Evolutionary conservation across 1,140 invertebrate species (phyloP).

Genomic region (Ceratoteleas bidentatus): DNA sequence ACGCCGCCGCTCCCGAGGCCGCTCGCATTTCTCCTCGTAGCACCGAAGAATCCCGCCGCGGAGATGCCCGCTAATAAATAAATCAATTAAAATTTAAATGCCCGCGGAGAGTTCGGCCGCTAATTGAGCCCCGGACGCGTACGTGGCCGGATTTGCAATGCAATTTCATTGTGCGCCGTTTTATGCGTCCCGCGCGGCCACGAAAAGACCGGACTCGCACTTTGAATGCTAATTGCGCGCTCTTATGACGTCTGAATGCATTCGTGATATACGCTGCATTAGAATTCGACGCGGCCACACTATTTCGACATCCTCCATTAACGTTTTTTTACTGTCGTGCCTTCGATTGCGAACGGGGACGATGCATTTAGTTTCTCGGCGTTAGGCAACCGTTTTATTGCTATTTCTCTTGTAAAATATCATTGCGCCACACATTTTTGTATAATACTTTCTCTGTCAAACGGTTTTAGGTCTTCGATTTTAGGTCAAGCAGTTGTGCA

Average conservation of each 20-base stretch:
- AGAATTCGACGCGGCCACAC: conserved; percentile 34
- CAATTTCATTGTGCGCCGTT: conserved; percentile 63
- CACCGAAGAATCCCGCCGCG: conserved; percentile 69
- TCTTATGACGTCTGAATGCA: conserved; percentile 37
- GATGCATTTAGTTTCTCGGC: no score
- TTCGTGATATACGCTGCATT: conserved; percentile 47
- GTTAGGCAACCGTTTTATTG: no score
- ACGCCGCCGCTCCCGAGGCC: conserved; percentile 63
- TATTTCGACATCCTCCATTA: conserved; percentile 45
- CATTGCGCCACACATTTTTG: no score
- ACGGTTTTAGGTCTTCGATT: no score
- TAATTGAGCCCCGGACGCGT: conserved; percentile 73
- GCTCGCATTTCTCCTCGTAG: conserved; percentile 76
- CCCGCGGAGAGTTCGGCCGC: conserved; percentile 73
- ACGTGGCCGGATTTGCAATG: conserved; percentile 76
- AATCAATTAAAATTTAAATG: conserved; percentile 80
- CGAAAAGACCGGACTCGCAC: conserved; percentile 53
- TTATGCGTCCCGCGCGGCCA: conserved; percentile 49
- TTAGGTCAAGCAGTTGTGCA: no score
- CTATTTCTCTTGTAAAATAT: no score
- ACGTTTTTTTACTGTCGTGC: conserved; percentile 1
- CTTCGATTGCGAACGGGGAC: not conserved
- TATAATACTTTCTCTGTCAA: no score
- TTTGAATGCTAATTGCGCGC: conserved; percentile 70
- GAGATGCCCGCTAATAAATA: conserved; percentile 73